Evolutionary conservation across 2,113 vertebrate species (phyloP).

Genomic region (Channa maculata): DNA sequence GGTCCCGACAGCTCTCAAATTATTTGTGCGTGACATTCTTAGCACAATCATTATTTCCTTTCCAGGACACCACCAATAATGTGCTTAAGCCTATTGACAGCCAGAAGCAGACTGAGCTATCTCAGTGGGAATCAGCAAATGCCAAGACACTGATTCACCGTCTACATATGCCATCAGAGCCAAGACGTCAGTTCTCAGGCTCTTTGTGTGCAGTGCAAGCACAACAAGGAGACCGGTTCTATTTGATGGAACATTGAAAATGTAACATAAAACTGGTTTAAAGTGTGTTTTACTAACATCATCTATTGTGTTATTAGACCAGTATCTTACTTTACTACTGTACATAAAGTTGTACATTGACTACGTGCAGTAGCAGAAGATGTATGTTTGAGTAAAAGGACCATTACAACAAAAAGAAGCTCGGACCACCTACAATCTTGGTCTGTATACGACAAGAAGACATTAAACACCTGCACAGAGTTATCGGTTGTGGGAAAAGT

Average conservation of each 20-base stretch:
- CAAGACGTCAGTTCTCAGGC: not conserved
- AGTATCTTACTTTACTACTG: not conserved
- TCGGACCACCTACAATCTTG: too few species aligned
- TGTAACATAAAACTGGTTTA: not conserved
- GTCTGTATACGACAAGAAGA: too few species aligned
- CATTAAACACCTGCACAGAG: too few species aligned
- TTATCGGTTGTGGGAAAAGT: too few species aligned
- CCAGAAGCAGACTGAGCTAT: not conserved
- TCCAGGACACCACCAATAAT: not conserved
- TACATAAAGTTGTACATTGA: not conserved
- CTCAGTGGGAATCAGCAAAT: conserved; percentile 14
- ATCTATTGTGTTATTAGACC: not conserved
- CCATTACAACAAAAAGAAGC: too few species aligned
- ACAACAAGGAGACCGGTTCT: not conserved
- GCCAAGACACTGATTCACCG: conserved; percentile 20
- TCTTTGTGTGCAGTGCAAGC: not conserved
- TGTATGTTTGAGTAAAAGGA: too few species aligned
- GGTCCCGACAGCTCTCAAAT: not conserved
- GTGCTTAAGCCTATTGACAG: not conserved
- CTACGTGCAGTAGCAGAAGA: too few species aligned
- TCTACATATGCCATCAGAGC: not conserved
- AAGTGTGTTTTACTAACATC: not conserved
- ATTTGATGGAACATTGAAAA: too few species aligned
- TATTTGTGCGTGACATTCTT: not conserved
- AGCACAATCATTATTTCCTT: not conserved